Conservation (phyloP, 2,797 vertebrate genomes). For the Phalloptychus januarius region DNA sequence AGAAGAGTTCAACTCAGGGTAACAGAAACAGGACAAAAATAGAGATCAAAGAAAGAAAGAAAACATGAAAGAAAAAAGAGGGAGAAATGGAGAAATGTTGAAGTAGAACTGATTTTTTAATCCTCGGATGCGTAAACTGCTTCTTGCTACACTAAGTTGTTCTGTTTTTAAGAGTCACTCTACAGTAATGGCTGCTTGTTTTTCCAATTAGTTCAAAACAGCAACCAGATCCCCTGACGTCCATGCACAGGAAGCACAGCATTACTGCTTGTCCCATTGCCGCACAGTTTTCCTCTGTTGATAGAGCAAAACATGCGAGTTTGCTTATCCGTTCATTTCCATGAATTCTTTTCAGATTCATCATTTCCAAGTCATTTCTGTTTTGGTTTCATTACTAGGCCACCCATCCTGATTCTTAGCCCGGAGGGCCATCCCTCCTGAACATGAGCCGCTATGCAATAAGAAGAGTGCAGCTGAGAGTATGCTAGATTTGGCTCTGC, state of each 20-base stretch:
- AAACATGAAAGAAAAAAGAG: background rate
- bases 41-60: conserved; percentile 1
- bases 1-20: conserved; percentile 8
- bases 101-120: conserved; percentile 7
- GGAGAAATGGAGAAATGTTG: background rate
- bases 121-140: background rate
- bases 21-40: background rate
- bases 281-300: conserved; percentile 26
- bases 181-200: conserved; percentile 44
- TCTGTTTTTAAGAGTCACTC: conserved; percentile 53
- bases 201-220: conserved; percentile 56
- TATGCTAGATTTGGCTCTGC: conserved; percentile 91
- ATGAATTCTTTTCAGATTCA: conserved; percentile 27
- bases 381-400: conserved; percentile 41
- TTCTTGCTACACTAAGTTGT: conserved; percentile 43
- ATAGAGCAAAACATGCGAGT: conserved; percentile 19
- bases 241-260: conserved; percentile 48
- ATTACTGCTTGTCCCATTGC: conserved; percentile 42
- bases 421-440: conserved; percentile 63
- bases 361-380: conserved; percentile 35
- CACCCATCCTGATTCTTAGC: conserved; percentile 21
- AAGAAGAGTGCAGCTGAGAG: conserved; percentile 93
- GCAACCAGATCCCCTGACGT: conserved; percentile 53
- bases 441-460: conserved; percentile 91
- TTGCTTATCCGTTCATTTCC: conserved; percentile 27